phyloP scores from a whole-genome alignment of 2,888 invertebrate species.

The Leptopilina syphax region DNA sequence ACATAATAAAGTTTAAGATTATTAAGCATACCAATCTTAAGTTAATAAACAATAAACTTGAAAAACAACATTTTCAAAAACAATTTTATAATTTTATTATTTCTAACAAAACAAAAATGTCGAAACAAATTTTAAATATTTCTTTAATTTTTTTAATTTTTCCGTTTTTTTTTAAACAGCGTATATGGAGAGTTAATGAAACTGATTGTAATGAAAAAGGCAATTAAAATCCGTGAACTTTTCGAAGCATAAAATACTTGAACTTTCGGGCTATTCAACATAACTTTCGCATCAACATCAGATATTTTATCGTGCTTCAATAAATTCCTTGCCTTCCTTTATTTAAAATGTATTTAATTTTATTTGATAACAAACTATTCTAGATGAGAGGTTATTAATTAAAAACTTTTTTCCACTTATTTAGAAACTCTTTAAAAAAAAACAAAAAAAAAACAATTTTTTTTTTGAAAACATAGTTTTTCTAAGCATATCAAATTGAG shows the following conservation, averaged over 20 bases:
- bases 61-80: no score
- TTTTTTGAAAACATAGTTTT: neutral
- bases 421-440: neutral
- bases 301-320: conserved; percentile 19
- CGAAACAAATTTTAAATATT: no score
- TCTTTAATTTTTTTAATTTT: no score
- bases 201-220: conserved; percentile 12
- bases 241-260: neutral
- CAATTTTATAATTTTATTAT: no score
- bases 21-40: no score
- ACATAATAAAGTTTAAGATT: no score
- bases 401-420: neutral
- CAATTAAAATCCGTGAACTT: conserved; percentile 8
- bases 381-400: neutral
- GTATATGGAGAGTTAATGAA: neutral
- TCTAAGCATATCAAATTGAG: no score
- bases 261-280: conserved; percentile 3
- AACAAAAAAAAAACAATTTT: neutral
- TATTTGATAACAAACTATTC: neutral
- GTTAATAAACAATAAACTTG: no score
- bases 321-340: conserved; percentile 11
- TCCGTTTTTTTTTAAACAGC: neutral
- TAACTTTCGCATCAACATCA: neutral
- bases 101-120: no score
- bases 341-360: neutral